These are phyloP conservation scores for Noctua janthe DNA, from an alignment of 2,888 invertebrate species.

Conservation along the genomic window DNA sequence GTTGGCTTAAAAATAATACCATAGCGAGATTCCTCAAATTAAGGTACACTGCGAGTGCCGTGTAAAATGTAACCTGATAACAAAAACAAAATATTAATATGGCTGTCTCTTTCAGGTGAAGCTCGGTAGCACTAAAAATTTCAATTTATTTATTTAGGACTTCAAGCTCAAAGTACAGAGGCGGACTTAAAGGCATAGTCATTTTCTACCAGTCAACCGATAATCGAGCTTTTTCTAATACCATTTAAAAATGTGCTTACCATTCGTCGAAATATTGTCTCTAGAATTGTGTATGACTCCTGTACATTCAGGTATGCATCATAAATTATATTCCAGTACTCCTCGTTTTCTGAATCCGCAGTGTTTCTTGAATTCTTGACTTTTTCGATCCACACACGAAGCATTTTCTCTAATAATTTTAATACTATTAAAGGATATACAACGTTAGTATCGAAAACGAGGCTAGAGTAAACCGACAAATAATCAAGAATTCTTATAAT, in stretches of 20 bases:
- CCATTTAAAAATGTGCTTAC: background rate
- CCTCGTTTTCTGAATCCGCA: background rate
- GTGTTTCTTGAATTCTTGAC: background rate
- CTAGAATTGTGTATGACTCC: background rate
- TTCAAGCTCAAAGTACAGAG: no score
- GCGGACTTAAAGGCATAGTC: no score
- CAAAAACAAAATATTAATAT: background rate
- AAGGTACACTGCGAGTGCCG: background rate
- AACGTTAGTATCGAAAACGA: constrained; percentile 4
- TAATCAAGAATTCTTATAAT: background rate
- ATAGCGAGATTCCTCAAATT: background rate
- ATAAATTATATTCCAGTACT: background rate
- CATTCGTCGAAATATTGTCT: background rate
- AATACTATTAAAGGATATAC: constrained; percentile 6
- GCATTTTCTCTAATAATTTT: constrained; percentile 2
- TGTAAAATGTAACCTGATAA: background rate
- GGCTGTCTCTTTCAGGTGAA: background rate
- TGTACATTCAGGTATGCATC: background rate
- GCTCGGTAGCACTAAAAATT: background rate
- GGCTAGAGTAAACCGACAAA: background rate
- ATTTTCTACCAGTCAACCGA: no score
- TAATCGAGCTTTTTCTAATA: background rate
- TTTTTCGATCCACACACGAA: constrained; percentile 4
- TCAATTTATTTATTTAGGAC: no score
- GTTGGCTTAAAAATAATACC: background rate